These are phyloP conservation scores for Lates calcarifer DNA, from an alignment of 2,113 vertebrate species.

Conservation along the genomic window DNA sequence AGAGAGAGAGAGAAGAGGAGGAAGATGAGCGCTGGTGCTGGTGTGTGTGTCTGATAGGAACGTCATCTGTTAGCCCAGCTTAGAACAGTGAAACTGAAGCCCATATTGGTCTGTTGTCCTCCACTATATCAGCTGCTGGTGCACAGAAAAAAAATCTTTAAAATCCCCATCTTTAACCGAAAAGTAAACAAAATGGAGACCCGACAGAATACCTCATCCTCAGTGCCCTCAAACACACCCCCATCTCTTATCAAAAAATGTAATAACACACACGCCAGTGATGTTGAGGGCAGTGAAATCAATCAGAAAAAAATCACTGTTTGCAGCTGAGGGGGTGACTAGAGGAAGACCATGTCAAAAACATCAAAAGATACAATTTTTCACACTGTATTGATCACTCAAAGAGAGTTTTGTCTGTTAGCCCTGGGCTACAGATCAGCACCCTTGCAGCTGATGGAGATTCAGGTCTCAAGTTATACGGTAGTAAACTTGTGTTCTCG, in stretches of 20 bases:
- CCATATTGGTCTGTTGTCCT: constrained; percentile 32
- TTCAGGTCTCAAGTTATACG: constrained; percentile 10
- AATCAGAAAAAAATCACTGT: background rate
- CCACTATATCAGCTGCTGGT: constrained; percentile 7
- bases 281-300: constrained; percentile 14
- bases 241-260: background rate
- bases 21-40: constrained; percentile 5
- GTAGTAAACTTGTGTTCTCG: background rate
- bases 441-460: constrained; percentile 40
- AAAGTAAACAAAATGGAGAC: constrained; percentile 25
- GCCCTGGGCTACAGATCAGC: constrained; percentile 39
- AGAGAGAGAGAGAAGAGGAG: constrained; percentile 7
- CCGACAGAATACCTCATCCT: background rate
- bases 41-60: constrained; percentile 8
- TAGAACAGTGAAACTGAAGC: constrained; percentile 34
- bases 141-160: background rate
- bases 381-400: constrained; percentile 2
- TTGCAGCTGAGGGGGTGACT: constrained; percentile 14
- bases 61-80: constrained; percentile 42
- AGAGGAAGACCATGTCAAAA: constrained; percentile 17
- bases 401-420: constrained; percentile 35
- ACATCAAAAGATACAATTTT: constrained; percentile 18
- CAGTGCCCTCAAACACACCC: background rate
- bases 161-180: constrained; percentile 3
- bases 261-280: background rate